Base-by-base conservation (phyloP, 2,888 invertebrate species). In the Acholoe squamosa region DNA sequence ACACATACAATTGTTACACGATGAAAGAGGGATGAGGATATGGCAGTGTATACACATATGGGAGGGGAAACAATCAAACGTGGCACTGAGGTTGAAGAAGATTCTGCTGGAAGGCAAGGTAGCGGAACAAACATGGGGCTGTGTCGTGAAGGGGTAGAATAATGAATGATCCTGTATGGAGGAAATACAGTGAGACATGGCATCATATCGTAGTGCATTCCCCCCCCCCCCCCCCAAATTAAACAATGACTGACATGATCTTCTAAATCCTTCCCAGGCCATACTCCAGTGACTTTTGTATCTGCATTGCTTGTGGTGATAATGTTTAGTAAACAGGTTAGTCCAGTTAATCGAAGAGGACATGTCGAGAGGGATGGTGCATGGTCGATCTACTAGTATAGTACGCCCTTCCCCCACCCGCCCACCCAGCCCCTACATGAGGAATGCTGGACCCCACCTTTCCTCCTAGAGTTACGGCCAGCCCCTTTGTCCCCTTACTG, bases 361-460 rank as follows among this genome's bases (percentile, higher is more conserved):
- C 61, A 43, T 43, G 43, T 43, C 43, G 43, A 43, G 43, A 43
- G 43, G 43, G 43, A 10, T 7, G 43, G 43, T 7, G 43, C 10
- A 43, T 10, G 10, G 43, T 43, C 10, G 43, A 43, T 43, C 43
- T 43, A 43, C n/a, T 43, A 43, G 43, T 43, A n/a, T n/a, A n/a
- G n/a, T n/a, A n/a, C n/a, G n/a, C n/a, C 43, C 43, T 10, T 43
- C 3, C 43, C 43, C 43, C 43, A 43, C 5, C 61, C 61, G 5
- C 14, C 19, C 7, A 61, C 14, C 61, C 61, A n/a, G 43, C 43
- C 43, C 43, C 43, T 43, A 43, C 43, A 43, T 43, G 10, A 43
- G 61, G 61, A 61, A 61, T 61, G 61, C 71, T n/a, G 71, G 71
- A 61, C 25, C 31, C n/a, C 71, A 71, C 28, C 25, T 71, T 25